Conservation (phyloP, 2,113 vertebrate genomes). For the Rhinogobius similis region DNA sequence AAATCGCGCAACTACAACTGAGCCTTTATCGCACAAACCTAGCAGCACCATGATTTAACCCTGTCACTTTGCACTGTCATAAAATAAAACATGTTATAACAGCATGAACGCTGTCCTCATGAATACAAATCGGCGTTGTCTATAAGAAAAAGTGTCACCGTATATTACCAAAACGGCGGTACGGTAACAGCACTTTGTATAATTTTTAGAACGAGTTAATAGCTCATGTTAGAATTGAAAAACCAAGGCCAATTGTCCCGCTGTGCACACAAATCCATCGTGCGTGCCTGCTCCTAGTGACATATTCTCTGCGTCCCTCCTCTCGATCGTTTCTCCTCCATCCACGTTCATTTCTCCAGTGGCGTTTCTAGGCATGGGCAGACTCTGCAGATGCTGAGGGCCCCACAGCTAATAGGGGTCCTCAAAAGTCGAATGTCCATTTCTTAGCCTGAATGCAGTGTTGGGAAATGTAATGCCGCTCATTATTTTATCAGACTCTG, state of each 20-base stretch:
- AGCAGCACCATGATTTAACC: background rate
- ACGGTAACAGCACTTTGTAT: slow-evolving; percentile 15
- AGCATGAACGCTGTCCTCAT: background rate
- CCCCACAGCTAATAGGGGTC: background rate
- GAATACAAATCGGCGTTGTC: slow-evolving; percentile 1
- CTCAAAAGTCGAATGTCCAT: background rate
- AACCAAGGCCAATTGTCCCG: slow-evolving; percentile 62
- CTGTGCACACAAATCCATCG: slow-evolving; percentile 64
- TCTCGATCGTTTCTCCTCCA: slow-evolving; percentile 47
- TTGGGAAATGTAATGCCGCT: too few species aligned
- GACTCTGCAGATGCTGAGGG: background rate
- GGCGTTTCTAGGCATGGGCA: background rate
- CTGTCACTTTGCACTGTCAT: background rate
- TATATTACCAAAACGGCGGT: background rate
- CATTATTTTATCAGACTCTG: too few species aligned
- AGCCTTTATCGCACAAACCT: background rate
- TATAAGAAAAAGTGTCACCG: background rate
- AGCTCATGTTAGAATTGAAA: slow-evolving; percentile 57
- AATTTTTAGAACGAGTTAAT: slow-evolving; percentile 33
- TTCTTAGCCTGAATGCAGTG: too few species aligned
- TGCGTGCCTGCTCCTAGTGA: slow-evolving; percentile 48
- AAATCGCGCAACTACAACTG: too few species aligned
- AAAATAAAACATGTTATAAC: slow-evolving; percentile 5
- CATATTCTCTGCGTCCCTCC: slow-evolving; percentile 57
- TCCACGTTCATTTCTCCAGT: slow-evolving; percentile 47